These are phyloP conservation scores for Phyto melanocephala DNA, from an alignment of 2,888 invertebrate genomes.

Conservation along the genomic window DNA sequence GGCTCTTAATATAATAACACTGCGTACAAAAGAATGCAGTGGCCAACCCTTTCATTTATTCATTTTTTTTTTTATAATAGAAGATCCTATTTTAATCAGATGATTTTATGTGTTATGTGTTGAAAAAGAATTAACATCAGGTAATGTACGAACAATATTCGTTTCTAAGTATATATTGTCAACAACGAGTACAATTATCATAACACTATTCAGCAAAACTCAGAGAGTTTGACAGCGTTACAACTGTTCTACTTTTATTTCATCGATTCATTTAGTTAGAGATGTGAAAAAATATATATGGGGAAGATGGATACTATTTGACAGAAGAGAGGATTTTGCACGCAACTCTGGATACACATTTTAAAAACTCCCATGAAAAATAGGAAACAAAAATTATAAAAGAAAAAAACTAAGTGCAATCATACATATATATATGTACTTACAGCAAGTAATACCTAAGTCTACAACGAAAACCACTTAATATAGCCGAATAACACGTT, in stretches of 20 bases:
- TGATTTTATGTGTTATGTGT: too few relatives aligned
- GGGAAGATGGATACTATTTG: neutral
- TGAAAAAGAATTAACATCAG: too few relatives aligned
- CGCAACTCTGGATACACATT: constrained; percentile 64
- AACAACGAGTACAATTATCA: neutral
- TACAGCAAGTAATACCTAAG: constrained; percentile 67
- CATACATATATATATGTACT: constrained; percentile 66
- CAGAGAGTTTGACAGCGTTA: constrained; percentile 19
- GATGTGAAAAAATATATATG: neutral
- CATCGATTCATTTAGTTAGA: constrained; percentile 17
- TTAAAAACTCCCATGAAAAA: constrained; percentile 31
- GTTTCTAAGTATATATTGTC: too few relatives aligned
- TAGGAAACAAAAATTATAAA: constrained; percentile 4
- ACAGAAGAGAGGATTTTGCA: constrained; percentile 23
- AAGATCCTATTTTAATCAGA: too few relatives aligned
- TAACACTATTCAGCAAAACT: constrained; percentile 25
- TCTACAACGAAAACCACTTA: constrained; percentile 22
- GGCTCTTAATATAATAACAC: too few relatives aligned
- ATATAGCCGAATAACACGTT: constrained; percentile 38
- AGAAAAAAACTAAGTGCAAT: too few relatives aligned
- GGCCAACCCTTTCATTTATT: too few relatives aligned
- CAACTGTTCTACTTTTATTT: neutral
- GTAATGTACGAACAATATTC: too few relatives aligned
- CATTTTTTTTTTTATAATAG: too few relatives aligned
- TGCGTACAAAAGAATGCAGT: too few relatives aligned